phyloP scores from a whole-genome alignment of 2,113 vertebrate species.

The Gobiocypris rarus region DNA sequence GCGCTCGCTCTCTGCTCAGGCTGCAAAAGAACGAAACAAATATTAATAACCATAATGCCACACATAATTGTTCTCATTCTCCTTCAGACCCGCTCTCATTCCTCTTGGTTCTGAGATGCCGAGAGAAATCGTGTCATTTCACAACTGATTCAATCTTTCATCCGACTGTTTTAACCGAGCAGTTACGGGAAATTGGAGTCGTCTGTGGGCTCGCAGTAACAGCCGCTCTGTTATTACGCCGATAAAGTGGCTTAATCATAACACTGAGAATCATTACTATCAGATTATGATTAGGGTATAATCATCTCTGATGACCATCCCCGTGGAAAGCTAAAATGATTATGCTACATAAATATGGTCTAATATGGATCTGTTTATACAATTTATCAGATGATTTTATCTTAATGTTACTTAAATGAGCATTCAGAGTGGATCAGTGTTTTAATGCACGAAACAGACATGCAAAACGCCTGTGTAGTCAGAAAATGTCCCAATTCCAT shows the following conservation, averaged over 20 bases:
- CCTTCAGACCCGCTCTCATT: neutral
- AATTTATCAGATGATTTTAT: conserved; percentile 12
- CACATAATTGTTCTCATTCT: neutral
- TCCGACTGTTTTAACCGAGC: neutral
- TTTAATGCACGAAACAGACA: conserved; percentile 10
- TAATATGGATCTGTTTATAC: conserved; percentile 15
- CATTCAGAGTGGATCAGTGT: neutral
- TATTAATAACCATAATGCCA: neutral
- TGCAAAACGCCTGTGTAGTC: neutral
- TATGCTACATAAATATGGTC: conserved; percentile 15
- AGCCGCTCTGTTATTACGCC: conserved; percentile 4
- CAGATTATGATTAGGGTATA: conserved; percentile 35
- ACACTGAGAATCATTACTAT: conserved; percentile 21
- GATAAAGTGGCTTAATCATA: conserved; percentile 40
- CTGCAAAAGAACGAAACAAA: neutral
- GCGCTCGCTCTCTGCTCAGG: neutral
- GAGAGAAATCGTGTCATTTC: neutral
- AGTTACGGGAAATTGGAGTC: neutral
- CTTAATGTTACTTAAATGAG: conserved; percentile 19
- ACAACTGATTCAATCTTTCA: conserved; percentile 19
- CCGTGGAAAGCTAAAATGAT: conserved; percentile 27
- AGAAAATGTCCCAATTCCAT: neutral
- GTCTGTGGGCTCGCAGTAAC: neutral
- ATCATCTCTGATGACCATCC: conserved; percentile 35
- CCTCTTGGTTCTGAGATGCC: neutral